These are phyloP conservation scores for Erythrolamprus reginae DNA, from an alignment of 2,113 vertebrate genomes.

Conservation along the genomic window DNA sequence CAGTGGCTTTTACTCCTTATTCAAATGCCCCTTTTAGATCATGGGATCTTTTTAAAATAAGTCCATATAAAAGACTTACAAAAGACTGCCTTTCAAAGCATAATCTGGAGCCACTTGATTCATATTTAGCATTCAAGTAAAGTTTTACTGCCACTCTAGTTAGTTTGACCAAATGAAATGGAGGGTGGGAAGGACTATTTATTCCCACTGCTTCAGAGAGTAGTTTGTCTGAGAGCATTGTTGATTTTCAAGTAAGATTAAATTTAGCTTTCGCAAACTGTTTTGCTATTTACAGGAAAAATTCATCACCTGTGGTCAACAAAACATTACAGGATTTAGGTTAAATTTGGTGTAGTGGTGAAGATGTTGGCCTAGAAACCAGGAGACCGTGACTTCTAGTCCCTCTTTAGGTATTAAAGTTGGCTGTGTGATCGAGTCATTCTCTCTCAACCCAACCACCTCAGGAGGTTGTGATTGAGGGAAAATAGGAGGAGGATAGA, in stretches of 20 bases:
- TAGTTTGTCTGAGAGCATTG: not conserved
- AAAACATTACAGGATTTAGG: not conserved
- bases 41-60: not conserved
- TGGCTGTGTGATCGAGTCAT: not conserved
- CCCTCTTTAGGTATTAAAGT: not conserved
- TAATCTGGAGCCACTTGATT: not conserved
- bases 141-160: not conserved
- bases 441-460: not conserved
- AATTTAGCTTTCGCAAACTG: not conserved
- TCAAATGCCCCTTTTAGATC: rapidly evolving
- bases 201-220: not conserved
- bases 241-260: not conserved
- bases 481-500: not conserved
- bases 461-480: not conserved
- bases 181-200: not conserved
- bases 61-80: not conserved
- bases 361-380: not conserved
- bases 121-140: not conserved
- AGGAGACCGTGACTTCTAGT: not conserved
- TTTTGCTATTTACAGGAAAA: not conserved
- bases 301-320: too few relatives aligned
- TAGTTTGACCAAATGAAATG: not conserved
- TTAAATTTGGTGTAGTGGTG: not conserved
- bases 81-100: not conserved
- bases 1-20: conserved; percentile 3